Percentiles rank a stretch among this genome's conserved stretches.
phyloP scores from a whole-genome alignment of 2,113 vertebrate species.

The Microcebus griseorufus region DNA sequence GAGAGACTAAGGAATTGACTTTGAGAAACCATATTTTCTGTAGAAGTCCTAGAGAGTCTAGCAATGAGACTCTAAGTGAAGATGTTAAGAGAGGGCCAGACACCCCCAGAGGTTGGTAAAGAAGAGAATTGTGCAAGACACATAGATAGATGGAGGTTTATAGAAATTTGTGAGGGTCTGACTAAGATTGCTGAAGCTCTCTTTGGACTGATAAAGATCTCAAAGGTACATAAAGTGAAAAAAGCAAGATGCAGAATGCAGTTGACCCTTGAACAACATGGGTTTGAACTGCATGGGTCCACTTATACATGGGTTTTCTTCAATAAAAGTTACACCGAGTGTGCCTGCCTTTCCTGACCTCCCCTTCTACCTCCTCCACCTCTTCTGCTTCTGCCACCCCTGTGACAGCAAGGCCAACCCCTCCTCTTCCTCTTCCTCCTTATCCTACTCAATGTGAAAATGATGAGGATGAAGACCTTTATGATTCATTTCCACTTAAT shows the following conservation, averaged over 20 bases:
- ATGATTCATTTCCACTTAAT: neutral
- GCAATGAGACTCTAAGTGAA: neutral
- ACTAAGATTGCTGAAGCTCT: slow-evolving; percentile 6
- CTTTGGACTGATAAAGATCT: neutral
- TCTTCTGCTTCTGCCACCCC: neutral
- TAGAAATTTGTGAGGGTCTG: neutral
- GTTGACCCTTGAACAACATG: neutral
- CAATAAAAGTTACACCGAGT: neutral
- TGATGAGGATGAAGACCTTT: neutral
- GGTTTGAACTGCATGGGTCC: neutral
- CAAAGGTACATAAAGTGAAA: neutral
- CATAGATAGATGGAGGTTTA: neutral
- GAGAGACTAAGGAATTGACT: neutral
- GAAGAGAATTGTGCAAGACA: neutral
- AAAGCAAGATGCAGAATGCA: neutral
- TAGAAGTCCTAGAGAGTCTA: neutral
- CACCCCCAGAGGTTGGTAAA: neutral
- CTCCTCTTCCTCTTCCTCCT: neutral
- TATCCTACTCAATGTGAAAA: neutral
- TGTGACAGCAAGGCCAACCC: neutral
- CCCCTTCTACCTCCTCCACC: neutral
- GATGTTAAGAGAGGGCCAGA: neutral
- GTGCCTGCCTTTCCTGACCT: neutral
- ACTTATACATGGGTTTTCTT: neutral
- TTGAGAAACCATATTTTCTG: neutral